Conservation (phyloP, 2,113 vertebrate genomes). For the Larimichthys polyactis region DNA sequence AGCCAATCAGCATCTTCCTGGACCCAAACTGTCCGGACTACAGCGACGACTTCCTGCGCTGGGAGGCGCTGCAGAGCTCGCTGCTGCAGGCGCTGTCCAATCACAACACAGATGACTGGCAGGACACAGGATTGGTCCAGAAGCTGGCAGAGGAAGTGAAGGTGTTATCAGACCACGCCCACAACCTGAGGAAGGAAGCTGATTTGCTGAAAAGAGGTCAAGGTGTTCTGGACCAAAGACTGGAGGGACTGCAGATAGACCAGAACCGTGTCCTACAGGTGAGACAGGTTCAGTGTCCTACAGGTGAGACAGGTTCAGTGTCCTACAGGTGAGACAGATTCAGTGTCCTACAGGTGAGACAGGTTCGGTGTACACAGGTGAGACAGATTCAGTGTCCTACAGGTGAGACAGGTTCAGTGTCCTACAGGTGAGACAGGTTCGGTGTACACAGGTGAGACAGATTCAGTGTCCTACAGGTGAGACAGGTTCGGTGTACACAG, state of each 20-base stretch:
- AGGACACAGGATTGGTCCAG: conserved; percentile 81
- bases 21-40: conserved; percentile 94
- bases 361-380: conserved; percentile 83
- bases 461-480: no score
- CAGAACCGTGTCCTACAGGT: conserved; percentile 89
- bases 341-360: background rate
- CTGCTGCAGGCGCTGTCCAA: conserved; percentile 84
- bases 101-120: conserved; percentile 83
- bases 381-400: no score
- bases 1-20: conserved; percentile 92
- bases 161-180: conserved; percentile 81
- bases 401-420: background rate
- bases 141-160: conserved; percentile 88
- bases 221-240: conserved; percentile 86
- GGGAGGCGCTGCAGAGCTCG: conserved; percentile 90
- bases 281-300: background rate
- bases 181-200: conserved; percentile 87
- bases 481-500: no score
- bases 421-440: no score
- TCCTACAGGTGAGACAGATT: background rate
- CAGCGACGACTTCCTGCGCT: conserved; percentile 81
- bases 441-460: no score
- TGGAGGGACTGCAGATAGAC: conserved; percentile 88
- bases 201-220: conserved; percentile 88
- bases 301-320: background rate